Percentiles rank a stretch among this genome's conserved stretches.
These are phyloP conservation scores for Orchesella flavescens DNA, from an alignment of 2,888 invertebrate species.

Conservation along the genomic window DNA sequence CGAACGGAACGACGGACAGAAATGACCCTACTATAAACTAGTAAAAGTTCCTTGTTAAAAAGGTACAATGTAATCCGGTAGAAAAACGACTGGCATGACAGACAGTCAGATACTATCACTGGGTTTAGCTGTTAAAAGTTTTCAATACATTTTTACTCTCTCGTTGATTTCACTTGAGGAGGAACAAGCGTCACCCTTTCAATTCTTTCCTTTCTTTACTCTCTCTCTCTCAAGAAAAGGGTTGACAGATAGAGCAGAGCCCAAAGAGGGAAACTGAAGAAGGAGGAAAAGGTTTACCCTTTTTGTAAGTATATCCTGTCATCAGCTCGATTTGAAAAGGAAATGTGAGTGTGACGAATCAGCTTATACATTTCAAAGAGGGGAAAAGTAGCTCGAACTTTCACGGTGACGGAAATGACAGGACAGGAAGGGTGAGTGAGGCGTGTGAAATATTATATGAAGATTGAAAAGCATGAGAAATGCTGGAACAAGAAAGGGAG, in stretches of 20 bases:
- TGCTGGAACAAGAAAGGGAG: not conserved
- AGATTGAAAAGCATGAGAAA: conserved; percentile 22
- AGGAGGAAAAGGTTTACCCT: conserved; percentile 7
- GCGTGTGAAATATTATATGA: not conserved
- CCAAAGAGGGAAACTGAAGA: no score
- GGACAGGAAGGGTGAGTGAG: not conserved
- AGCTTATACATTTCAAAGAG: not conserved
- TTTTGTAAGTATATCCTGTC: not conserved
- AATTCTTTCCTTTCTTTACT: not conserved
- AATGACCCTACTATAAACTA: no score
- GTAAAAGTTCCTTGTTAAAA: no score
- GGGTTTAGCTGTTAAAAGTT: not conserved
- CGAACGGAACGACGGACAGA: no score
- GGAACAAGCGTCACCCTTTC: not conserved
- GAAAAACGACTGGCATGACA: conserved; percentile 1
- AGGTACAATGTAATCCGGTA: not conserved
- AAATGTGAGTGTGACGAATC: not conserved
- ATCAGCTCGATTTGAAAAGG: conserved; percentile 17
- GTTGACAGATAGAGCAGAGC: conserved; percentile 4
- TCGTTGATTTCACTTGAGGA: not conserved
- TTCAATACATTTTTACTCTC: not conserved
- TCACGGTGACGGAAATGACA: not conserved
- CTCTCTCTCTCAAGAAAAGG: conserved; percentile 5
- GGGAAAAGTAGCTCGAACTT: not conserved
- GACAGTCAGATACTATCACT: not conserved